Conservation (phyloP, 2,113 vertebrate genomes). For the Miniopterus natalensis region DNA sequence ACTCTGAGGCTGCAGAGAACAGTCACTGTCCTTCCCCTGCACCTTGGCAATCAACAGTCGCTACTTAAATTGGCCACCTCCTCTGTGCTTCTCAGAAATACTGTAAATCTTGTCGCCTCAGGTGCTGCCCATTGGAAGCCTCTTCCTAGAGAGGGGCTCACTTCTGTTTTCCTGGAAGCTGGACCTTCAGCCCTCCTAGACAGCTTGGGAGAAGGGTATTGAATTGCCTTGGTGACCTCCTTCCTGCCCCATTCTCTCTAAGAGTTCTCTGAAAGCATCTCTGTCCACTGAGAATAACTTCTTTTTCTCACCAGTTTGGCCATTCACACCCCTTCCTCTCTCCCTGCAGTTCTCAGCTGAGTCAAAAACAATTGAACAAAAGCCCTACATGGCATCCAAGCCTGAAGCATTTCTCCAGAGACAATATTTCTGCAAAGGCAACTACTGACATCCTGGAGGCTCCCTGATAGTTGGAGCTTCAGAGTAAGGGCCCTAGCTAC, state of each 20-base stretch:
- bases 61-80: not conserved
- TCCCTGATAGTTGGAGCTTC: not conserved
- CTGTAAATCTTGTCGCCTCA: not conserved
- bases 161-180: not conserved
- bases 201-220: not conserved
- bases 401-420: conserved; percentile 41
- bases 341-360: not conserved
- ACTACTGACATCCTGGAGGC: not conserved
- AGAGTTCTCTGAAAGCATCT: not conserved
- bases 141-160: not conserved
- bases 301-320: not conserved
- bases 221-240: not conserved
- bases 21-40: not conserved
- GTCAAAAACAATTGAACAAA: not conserved
- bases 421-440: not conserved
- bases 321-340: not conserved
- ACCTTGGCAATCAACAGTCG: not conserved
- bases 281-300: not conserved
- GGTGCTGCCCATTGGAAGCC: not conserved
- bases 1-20: not conserved
- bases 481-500: not conserved
- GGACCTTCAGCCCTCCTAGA: not conserved
- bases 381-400: not conserved
- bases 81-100: not conserved
- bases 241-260: not conserved